These are phyloP conservation scores for Nothocercus julius DNA, from an alignment of 2,113 vertebrate species.

Conservation along the genomic window DNA sequence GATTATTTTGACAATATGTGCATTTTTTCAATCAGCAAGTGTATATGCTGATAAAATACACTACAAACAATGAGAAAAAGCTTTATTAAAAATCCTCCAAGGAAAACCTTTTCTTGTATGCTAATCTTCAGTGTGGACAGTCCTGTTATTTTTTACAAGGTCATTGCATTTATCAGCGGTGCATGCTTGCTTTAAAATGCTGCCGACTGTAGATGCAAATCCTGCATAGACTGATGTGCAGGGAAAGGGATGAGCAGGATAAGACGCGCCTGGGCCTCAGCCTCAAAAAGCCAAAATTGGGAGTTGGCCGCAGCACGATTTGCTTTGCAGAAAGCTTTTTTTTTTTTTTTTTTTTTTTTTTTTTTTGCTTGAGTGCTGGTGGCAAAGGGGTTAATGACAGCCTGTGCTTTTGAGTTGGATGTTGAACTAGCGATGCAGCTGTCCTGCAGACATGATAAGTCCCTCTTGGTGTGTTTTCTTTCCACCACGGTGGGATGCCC, in stretches of 20 bases:
- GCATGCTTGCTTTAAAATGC: not conserved
- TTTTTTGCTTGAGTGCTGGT: not conserved
- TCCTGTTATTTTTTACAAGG: not conserved
- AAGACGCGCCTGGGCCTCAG: too few species aligned
- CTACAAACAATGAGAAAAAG: not conserved
- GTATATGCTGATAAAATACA: not conserved
- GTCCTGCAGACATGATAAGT: not conserved
- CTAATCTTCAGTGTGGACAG: not conserved
- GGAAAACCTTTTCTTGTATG: not conserved
- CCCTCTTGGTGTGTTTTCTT: not conserved
- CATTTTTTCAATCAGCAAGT: not conserved
- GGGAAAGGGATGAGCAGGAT: too few species aligned
- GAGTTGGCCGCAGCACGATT: not conserved
- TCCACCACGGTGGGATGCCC: rapidly evolving
- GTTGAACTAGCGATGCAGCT: not conserved
- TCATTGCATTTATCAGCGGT: not conserved
- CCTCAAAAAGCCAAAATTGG: not conserved
- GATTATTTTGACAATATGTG: not conserved
- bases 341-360: too few species aligned
- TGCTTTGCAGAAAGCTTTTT: not conserved
- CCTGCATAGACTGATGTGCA: too few species aligned
- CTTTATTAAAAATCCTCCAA: not conserved
- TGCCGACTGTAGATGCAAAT: not conserved
- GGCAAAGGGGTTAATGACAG: not conserved
- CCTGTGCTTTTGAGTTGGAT: not conserved